phyloP scores from a whole-genome alignment of 2,888 invertebrate species.

The Eupithecia tripunctaria region DNA sequence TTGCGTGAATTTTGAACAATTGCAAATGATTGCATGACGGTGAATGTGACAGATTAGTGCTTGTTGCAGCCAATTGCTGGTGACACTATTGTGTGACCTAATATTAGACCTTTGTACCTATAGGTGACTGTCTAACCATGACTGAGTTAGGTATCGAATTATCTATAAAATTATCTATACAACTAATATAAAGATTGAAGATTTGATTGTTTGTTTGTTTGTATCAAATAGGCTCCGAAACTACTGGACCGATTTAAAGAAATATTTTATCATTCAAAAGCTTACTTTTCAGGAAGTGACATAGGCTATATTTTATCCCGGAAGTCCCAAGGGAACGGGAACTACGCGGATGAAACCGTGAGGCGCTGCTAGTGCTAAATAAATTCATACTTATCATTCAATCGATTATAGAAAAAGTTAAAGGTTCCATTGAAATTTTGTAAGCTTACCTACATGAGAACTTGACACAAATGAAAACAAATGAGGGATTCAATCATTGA shows the following conservation, averaged over 20 bases:
- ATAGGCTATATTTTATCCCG: no score
- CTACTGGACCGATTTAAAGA: no score
- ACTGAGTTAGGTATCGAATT: not conserved
- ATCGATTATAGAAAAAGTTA: not conserved
- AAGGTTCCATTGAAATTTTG: not conserved
- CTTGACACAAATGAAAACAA: not conserved
- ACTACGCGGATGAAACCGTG: no score
- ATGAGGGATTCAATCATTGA: not conserved
- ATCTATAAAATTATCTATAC: no score
- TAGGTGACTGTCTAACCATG: not conserved
- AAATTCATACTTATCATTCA: not conserved
- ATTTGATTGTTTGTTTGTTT: no score
- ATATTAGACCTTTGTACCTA: not conserved
- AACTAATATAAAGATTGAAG: no score
- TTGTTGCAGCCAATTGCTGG: conserved; percentile 23
- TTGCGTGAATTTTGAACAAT: conserved; percentile 13
- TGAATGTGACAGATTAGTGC: conserved; percentile 29
- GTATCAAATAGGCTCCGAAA: no score
- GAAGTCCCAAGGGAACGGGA: no score
- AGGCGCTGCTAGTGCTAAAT: no score
- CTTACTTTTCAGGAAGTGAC: no score
- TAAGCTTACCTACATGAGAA: not conserved
- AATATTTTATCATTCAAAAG: no score
- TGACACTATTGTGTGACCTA: not conserved
- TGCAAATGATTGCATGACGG: conserved; percentile 25